phyloP scores from a whole-genome alignment of 2,113 vertebrate genomes.

The Poeciliopsis occidentalis region DNA sequence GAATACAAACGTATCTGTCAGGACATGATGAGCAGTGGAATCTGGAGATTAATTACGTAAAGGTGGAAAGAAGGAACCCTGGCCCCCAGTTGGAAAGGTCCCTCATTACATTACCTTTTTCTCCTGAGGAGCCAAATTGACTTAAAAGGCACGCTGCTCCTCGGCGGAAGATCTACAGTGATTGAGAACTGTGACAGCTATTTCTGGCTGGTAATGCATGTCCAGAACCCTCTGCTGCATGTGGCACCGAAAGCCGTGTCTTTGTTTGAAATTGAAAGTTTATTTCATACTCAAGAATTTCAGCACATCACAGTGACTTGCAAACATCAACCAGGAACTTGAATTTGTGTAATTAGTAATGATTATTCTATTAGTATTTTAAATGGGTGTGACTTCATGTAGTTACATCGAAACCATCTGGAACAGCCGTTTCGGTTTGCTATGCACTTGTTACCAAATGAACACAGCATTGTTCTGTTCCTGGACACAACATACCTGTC shows the following conservation, averaged over 20 bases:
- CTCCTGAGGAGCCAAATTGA: slow-evolving; percentile 73
- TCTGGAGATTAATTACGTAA: slow-evolving; percentile 78
- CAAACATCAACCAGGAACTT: background rate
- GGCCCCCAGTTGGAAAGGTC: slow-evolving; percentile 51
- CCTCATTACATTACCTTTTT: slow-evolving; percentile 75
- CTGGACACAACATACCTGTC: too few relatives aligned
- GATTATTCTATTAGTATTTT: background rate
- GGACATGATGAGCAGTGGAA: slow-evolving; percentile 68
- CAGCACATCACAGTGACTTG: slow-evolving; percentile 8
- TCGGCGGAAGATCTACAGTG: slow-evolving; percentile 40
- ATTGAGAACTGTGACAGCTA: slow-evolving; percentile 62
- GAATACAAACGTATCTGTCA: slow-evolving; percentile 73
- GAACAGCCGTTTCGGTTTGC: too few relatives aligned
- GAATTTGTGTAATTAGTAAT: background rate
- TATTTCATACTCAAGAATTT: background rate
- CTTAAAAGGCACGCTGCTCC: slow-evolving; percentile 52
- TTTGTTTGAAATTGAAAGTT: slow-evolving; percentile 5
- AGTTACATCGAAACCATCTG: too few relatives aligned
- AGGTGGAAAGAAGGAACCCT: slow-evolving; percentile 49
- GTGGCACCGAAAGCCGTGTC: background rate
- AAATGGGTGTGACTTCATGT: background rate
- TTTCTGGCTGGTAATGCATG: slow-evolving; percentile 20
- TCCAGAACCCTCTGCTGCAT: background rate
- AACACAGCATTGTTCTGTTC: too few relatives aligned
- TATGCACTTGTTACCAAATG: too few relatives aligned